phyloP scores from a whole-genome alignment of 1,140 invertebrate genomes.

The Drosophila guanche region DNA sequence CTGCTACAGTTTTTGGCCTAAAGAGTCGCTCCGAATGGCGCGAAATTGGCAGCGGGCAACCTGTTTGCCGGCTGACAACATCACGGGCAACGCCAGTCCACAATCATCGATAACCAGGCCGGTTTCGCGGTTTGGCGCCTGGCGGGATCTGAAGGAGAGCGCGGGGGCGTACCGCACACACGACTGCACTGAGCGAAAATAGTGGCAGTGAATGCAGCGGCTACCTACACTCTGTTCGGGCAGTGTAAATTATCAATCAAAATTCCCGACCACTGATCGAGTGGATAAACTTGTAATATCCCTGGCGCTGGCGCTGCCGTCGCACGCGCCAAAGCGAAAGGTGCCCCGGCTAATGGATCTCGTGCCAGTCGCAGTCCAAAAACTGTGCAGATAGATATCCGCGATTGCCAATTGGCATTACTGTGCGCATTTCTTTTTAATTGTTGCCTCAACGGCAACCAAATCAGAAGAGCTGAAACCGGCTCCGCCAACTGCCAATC shows the following conservation, averaged over 20 bases:
- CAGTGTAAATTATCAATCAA: slow-evolving; percentile 66
- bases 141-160: slow-evolving; percentile 26
- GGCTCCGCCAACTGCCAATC: slow-evolving; percentile 38
- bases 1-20: slow-evolving; percentile 76
- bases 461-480: slow-evolving; percentile 21
- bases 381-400: slow-evolving; percentile 57
- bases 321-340: slow-evolving; percentile 71
- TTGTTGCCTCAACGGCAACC: slow-evolving; percentile 48
- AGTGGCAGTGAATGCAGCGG: background rate
- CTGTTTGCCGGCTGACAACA: slow-evolving; percentile 45
- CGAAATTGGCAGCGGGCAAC: slow-evolving; percentile 26
- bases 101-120: slow-evolving; percentile 45
- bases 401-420: slow-evolving; percentile 69
- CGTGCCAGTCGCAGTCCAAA: background rate
- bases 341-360: slow-evolving; percentile 50
- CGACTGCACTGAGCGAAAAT: slow-evolving; percentile 1
- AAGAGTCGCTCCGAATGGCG: slow-evolving; percentile 38
- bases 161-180: slow-evolving; percentile 57
- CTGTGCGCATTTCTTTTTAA: slow-evolving; percentile 70
- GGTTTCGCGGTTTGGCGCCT: slow-evolving; percentile 52
- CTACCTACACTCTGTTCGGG: background rate
- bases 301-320: slow-evolving; percentile 47
- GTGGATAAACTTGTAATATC: slow-evolving; percentile 65
- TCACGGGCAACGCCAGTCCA: slow-evolving; percentile 28
- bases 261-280: slow-evolving; percentile 55